phyloP scores from a whole-genome alignment of 2,888 invertebrate species.

The Ophraella communa region DNA sequence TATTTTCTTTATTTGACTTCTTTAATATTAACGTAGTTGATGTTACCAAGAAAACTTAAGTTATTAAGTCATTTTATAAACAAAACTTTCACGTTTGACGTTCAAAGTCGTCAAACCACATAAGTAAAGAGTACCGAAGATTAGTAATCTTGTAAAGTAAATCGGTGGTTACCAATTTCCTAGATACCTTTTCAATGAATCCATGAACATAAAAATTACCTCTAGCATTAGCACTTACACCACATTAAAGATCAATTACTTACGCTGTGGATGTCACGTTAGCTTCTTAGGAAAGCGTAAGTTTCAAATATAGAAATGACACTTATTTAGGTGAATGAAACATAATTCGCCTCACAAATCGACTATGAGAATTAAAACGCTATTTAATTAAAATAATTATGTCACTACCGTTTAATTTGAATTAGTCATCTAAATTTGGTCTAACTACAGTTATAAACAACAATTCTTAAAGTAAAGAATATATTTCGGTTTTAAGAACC shows the following conservation, averaged over 20 bases:
- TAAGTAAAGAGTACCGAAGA: slow-evolving; percentile 9
- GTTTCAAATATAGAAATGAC: neutral
- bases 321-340: neutral
- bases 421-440: too few relatives aligned
- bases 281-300: neutral
- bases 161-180: slow-evolving; percentile 16
- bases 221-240: slow-evolving; percentile 1
- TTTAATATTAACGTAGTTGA: neutral
- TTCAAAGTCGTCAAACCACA: slow-evolving; percentile 12
- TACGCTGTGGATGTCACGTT: neutral
- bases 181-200: slow-evolving; percentile 15
- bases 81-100: slow-evolving; percentile 21
- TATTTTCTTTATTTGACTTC: neutral
- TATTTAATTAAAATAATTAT: too few relatives aligned
- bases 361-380: too few relatives aligned
- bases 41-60: neutral
- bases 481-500: too few relatives aligned
- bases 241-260: slow-evolving; percentile 2
- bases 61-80: neutral
- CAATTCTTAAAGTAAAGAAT: too few relatives aligned
- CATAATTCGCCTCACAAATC: too few relatives aligned
- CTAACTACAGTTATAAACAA: too few relatives aligned
- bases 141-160: slow-evolving; percentile 17
- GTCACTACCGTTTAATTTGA: too few relatives aligned
- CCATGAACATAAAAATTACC: slow-evolving; percentile 9